Evolutionary conservation across 2,113 vertebrate genomes (phyloP).

Genomic region (Rhadina sibilatrix): DNA sequence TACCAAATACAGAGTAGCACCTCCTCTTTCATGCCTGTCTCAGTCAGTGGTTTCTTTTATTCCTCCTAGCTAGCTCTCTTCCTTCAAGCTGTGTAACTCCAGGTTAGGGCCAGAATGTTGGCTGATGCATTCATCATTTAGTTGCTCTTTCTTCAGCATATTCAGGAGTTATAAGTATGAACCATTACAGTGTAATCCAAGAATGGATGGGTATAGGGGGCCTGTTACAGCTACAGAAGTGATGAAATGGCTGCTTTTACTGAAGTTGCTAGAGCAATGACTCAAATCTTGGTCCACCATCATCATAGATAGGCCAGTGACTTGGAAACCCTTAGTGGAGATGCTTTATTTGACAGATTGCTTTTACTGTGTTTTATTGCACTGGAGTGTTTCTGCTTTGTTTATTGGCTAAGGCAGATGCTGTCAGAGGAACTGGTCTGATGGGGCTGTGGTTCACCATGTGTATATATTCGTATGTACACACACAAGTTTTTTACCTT

Average conservation of each 20-base stretch:
- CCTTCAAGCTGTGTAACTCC: not conserved
- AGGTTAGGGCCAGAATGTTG: not conserved
- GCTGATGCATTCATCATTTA: not conserved
- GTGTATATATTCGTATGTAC: too few relatives aligned
- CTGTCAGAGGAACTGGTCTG: not conserved
- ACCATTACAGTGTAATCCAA: not conserved
- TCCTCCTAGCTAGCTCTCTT: not conserved
- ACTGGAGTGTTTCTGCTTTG: not conserved
- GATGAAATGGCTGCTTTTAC: not conserved
- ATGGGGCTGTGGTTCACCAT: not conserved
- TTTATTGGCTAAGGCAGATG: not conserved
- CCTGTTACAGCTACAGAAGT: not conserved
- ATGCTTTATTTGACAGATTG: not conserved
- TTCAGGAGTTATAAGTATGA: not conserved
- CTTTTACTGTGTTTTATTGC: not conserved
- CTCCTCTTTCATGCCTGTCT: not conserved
- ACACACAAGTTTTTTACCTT: not conserved
- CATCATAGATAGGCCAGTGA: not conserved
- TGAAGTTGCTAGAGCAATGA: not conserved
- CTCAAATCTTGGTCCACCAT: not conserved
- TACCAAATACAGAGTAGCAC: not conserved
- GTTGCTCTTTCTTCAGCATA: not conserved
- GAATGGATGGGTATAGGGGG: not conserved
- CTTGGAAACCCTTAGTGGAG: not conserved
- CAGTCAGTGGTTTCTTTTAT: not conserved